These are phyloP conservation scores for Alloscopus bannaensis DNA, from an alignment of 2,888 invertebrate genomes.

Conservation along the genomic window DNA sequence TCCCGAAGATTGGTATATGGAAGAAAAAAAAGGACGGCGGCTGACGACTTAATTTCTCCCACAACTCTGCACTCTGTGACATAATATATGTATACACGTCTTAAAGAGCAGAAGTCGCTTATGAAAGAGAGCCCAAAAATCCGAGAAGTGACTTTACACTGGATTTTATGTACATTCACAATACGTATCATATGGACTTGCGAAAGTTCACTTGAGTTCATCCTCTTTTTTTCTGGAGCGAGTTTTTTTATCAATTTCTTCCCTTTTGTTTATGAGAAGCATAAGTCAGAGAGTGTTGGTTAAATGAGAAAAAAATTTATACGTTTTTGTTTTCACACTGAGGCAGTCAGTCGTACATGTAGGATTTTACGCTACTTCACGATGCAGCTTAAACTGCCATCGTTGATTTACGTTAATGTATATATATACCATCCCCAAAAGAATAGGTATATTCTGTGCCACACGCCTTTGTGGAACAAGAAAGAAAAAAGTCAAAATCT, in stretches of 20 bases:
- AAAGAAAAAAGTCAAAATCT: too few species aligned
- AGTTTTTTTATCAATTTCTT: constrained; percentile 26
- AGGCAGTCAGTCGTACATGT: too few species aligned
- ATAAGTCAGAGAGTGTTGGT: constrained; percentile 14
- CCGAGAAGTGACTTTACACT: too few species aligned
- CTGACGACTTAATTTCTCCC: constrained; percentile 38
- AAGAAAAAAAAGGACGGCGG: background rate
- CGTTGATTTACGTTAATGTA: constrained; percentile 17
- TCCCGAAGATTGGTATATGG: constrained; percentile 21
- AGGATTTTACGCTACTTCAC: too few species aligned
- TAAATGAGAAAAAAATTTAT: constrained; percentile 25
- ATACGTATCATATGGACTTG: too few species aligned
- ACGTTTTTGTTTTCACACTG: constrained; percentile 7
- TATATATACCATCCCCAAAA: background rate
- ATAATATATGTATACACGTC: too few species aligned
- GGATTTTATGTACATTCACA: too few species aligned
- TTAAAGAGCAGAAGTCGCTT: too few species aligned
- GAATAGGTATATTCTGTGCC: background rate
- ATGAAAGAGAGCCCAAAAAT: too few species aligned
- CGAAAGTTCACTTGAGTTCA: constrained; percentile 24
- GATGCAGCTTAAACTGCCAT: too few species aligned
- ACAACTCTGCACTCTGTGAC: too few species aligned
- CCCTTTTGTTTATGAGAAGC: constrained; percentile 19
- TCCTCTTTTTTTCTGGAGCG: background rate
- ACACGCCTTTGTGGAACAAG: constrained; percentile 1